These are phyloP conservation scores for Steinernema hermaphroditum DNA, from an alignment of 2,888 invertebrate species.

Conservation along the genomic window DNA sequence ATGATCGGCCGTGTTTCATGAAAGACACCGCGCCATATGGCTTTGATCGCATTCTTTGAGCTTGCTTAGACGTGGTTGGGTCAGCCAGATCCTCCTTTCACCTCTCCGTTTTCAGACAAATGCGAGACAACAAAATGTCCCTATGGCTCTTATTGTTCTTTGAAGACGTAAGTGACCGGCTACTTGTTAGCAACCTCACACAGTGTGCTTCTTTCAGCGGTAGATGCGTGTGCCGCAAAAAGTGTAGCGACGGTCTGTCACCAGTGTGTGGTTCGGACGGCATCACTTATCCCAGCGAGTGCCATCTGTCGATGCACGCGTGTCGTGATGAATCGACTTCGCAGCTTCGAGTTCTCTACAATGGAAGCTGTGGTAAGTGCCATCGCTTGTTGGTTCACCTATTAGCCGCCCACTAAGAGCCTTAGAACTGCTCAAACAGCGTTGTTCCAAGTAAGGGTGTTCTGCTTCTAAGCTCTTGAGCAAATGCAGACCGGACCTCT, in stretches of 20 bases:
- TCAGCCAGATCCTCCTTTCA: background rate
- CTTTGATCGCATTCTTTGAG: background rate
- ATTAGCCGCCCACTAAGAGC: background rate
- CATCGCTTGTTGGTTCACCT: background rate
- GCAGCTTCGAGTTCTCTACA: conserved; percentile 76
- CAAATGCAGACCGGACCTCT: background rate
- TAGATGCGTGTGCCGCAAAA: background rate
- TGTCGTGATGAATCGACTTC: conserved; percentile 70
- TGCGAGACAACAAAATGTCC: conserved; percentile 50
- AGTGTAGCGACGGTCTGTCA: conserved; percentile 13
- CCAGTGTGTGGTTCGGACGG: conserved; percentile 85
- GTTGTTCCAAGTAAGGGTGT: background rate
- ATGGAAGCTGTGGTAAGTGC: conserved; percentile 83
- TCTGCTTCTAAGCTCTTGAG: background rate
- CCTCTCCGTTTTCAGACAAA: conserved; percentile 41
- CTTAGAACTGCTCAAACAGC: background rate
- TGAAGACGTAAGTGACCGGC: conserved; percentile 38
- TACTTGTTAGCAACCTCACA: background rate
- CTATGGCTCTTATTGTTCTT: conserved; percentile 49
- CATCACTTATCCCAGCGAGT: conserved; percentile 82
- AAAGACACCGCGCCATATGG: conserved; percentile 6
- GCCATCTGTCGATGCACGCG: conserved; percentile 79
- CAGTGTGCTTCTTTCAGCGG: conserved; percentile 12
- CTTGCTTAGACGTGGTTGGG: background rate
- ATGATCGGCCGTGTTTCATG: background rate